These are phyloP conservation scores for Ramazzottius varieornatus DNA, from an alignment of 2,888 invertebrate species.

Conservation along the genomic window DNA sequence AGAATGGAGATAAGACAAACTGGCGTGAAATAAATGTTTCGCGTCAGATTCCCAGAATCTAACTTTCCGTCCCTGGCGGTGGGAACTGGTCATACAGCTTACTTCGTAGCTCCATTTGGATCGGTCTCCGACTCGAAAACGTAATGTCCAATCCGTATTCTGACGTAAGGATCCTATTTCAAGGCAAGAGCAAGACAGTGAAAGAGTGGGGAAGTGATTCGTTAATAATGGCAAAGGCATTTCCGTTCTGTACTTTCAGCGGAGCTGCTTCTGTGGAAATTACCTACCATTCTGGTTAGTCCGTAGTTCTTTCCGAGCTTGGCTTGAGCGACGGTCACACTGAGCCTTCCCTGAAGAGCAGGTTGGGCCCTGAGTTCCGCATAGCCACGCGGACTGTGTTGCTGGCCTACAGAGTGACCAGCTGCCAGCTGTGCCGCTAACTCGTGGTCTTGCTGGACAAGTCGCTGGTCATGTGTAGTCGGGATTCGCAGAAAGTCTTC, in stretches of 20 bases:
- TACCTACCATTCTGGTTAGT: slow-evolving; percentile 45
- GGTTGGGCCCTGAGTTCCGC: background rate
- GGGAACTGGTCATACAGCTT: too few species aligned
- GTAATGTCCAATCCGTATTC: slow-evolving; percentile 67
- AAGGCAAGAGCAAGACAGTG: too few species aligned
- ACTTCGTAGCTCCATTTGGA: slow-evolving; percentile 74
- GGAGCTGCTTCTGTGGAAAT: background rate
- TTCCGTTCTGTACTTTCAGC: background rate
- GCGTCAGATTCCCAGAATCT: too few species aligned
- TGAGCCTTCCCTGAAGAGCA: background rate
- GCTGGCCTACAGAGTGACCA: background rate
- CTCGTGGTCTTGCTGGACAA: background rate
- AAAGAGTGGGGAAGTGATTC: too few species aligned
- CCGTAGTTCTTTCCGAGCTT: slow-evolving; percentile 68
- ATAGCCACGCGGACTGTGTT: too few species aligned
- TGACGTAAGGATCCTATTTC: slow-evolving; percentile 71
- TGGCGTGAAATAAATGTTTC: too few species aligned
- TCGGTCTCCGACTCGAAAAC: slow-evolving; percentile 87
- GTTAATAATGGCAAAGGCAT: too few species aligned
- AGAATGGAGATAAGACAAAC: too few species aligned
- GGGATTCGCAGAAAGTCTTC: background rate
- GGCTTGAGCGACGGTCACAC: background rate
- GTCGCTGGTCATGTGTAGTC: background rate
- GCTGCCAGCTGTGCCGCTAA: background rate
- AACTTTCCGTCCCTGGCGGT: too few species aligned